Evolutionary conservation across 92 coral and sea anemone genomes (phyloP).

Genomic region (Heliopora coerulea): DNA sequence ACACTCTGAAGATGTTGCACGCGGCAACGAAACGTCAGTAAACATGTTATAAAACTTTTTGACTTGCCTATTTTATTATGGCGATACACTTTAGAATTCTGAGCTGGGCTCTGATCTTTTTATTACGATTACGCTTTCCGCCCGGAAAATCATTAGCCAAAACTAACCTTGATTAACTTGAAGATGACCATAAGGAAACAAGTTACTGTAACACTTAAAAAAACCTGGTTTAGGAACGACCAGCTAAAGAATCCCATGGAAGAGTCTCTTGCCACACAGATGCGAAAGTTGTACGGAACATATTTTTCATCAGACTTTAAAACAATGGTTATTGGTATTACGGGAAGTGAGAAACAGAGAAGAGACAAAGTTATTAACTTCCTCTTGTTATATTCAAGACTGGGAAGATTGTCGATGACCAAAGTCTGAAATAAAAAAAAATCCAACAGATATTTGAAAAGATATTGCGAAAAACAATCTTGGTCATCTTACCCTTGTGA

Average conservation of each 20-base stretch:
- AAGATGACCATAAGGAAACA: constrained; percentile 70
- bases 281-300: constrained; percentile 51
- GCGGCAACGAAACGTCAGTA: no score
- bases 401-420: constrained; percentile 38
- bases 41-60: no score
- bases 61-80: no score
- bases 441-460: no score
- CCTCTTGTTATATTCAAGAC: constrained; percentile 1
- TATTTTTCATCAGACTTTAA: constrained; percentile 40
- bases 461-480: no score
- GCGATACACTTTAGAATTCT: no score
- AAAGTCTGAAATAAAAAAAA: constrained; percentile 30
- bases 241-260: constrained; percentile 51
- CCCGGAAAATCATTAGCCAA: no score
- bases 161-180: constrained; percentile 66
- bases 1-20: no score
- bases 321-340: constrained; percentile 68
- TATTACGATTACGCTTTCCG: no score
- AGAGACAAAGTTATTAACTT: constrained; percentile 42
- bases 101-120: no score
- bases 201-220: constrained; percentile 67
- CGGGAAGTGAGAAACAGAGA: constrained; percentile 62
- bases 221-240: constrained; percentile 53
- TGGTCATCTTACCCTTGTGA: no score
- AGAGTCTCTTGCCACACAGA: constrained; percentile 49